Evolutionary conservation across 2,113 vertebrate species (phyloP), one percentile per base, ranked within the genome.

Genomic region (Strigops habroptila): DNA sequence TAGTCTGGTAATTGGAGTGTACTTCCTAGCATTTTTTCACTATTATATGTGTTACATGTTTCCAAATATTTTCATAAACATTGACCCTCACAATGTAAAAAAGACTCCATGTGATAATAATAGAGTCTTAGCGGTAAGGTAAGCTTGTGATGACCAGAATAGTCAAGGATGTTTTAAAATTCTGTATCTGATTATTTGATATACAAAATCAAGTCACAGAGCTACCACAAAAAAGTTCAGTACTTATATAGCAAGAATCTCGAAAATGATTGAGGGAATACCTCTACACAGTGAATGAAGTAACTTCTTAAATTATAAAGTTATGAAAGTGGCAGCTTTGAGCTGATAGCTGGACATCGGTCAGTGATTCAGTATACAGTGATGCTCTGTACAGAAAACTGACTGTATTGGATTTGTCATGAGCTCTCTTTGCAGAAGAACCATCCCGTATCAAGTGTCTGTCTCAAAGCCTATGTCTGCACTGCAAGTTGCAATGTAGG

Each of bases 211-310:
- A 73, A 49, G 46, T 65, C 49, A 57, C 22, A 62, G 41, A 90
- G 7, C 19, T 80, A 73, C n/a, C 35, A 43, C 23, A 68, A 59
- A 69, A 84, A 77, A 63, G 22, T n/a, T 5, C 67, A 84, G 13
- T 87, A 73, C 25, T 65, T 0, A 0, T 33, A 18, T 49, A 35
- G 37, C 2, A 1, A 79, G 22, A 25, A 46, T 80, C 35, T 68
- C 78, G 43, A 55, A 86, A 52, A 71, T 8, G 6, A 27, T 39
- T 64, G 35, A 63, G 37, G 23, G 23, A 39, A 75, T 74, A 39
- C 31, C 33, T 41, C 18, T 30, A 41, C 14, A 15, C 17, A 73
- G 17, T 49, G 35, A 78, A 57, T 81, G n/a, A 31, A 80, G 18
- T 25, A 69, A 7, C n/a, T 82, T 79, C 33, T 52, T 68, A 82